These are phyloP conservation scores for Cavia aperea DNA, from an alignment of 2,113 vertebrate species.

Conservation along the genomic window DNA sequence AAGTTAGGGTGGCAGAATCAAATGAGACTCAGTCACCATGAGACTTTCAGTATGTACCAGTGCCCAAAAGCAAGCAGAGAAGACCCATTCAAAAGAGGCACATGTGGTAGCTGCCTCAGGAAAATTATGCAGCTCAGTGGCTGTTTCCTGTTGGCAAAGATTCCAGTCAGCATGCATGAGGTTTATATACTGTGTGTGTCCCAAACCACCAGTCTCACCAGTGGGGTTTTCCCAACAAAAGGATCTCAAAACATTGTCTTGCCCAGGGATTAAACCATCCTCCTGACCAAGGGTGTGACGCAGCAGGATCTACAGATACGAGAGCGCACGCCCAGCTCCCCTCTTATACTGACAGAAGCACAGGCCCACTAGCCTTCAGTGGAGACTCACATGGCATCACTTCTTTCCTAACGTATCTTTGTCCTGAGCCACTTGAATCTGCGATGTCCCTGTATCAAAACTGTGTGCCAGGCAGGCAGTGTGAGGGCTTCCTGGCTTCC, in stretches of 20 bases:
- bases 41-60: not conserved
- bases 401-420: not conserved
- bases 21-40: not conserved
- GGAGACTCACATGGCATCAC: not conserved
- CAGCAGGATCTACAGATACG: not conserved
- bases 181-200: not conserved
- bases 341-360: not conserved
- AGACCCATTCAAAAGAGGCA: not conserved
- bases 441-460: not conserved
- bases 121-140: not conserved
- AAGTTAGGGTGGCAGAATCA: not conserved
- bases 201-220: not conserved
- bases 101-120: not conserved
- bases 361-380: not conserved
- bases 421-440: not conserved
- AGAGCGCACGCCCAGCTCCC: not conserved
- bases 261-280: not conserved
- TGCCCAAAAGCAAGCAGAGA: not conserved
- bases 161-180: too few species aligned
- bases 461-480: not conserved
- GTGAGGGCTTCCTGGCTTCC: not conserved
- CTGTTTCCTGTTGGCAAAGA: not conserved
- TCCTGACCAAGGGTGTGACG: not conserved
- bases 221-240: not conserved
- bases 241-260: not conserved